phyloP scores from a whole-genome alignment of 2,113 vertebrate genomes.

The Eublepharis macularius region DNA sequence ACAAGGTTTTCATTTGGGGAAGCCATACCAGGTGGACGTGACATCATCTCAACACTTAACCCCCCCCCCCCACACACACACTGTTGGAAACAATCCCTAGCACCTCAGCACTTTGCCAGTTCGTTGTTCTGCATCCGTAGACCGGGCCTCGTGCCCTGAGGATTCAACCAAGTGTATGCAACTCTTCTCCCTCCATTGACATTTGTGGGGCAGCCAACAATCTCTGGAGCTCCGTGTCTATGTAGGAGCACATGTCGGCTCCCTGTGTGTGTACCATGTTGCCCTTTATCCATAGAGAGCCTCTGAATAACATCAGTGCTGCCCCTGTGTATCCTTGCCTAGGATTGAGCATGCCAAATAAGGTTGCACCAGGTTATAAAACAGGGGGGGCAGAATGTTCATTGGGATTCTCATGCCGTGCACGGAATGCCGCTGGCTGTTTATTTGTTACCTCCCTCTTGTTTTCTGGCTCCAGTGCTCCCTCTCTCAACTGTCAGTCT shows the following conservation, averaged over 20 bases:
- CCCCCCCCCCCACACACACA: no score
- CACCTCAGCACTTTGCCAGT: no score
- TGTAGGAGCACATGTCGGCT: background rate
- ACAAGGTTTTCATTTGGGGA: no score
- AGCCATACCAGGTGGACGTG: no score
- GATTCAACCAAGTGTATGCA: no score
- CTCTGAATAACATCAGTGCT: no score
- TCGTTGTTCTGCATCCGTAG: no score
- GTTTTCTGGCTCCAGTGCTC: background rate
- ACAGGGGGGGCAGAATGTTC: background rate
- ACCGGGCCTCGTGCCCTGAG: no score
- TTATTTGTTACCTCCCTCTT: background rate
- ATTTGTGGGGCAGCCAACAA: background rate
- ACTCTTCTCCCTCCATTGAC: background rate
- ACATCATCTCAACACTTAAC: no score
- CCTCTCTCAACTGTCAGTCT: constrained; percentile 32
- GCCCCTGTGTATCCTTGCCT: background rate
- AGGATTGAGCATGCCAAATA: background rate
- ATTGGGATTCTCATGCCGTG: background rate
- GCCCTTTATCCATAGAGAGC: background rate
- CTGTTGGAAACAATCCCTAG: no score
- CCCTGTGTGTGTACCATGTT: background rate
- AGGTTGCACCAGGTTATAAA: background rate
- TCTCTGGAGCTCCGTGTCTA: background rate
- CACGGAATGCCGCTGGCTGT: background rate